A percentile compares a stretch with the other conserved stretches of the same genome.
phyloP scores from a whole-genome alignment of 2,888 invertebrate species.

The Heteropelma amictum region DNA sequence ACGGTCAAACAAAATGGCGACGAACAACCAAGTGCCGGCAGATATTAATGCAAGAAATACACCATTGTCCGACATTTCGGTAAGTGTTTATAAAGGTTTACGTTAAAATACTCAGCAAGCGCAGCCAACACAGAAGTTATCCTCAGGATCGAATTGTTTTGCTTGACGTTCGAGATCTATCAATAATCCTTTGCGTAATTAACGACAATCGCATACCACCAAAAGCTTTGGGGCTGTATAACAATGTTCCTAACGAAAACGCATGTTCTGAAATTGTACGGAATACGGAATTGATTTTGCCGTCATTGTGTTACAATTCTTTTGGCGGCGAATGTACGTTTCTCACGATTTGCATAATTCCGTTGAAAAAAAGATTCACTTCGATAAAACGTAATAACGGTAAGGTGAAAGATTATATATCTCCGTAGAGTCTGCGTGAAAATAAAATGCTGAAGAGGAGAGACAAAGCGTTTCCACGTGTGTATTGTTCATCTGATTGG shows the following conservation, averaged over 20 bases:
- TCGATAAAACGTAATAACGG: too few relatives aligned
- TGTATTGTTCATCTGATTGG: too few relatives aligned
- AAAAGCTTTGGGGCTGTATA: too few relatives aligned
- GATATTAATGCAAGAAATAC: constrained; percentile 68
- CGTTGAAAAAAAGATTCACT: not conserved
- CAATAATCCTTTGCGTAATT: not conserved
- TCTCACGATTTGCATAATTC: not conserved
- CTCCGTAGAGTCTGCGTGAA: too few relatives aligned
- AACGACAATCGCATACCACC: not conserved
- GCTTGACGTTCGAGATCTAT: not conserved
- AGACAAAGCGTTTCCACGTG: not conserved
- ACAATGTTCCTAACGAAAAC: not conserved
- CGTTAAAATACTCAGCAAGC: not conserved
- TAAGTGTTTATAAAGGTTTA: constrained; percentile 62
- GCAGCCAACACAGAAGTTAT: not conserved
- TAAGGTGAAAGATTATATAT: too few relatives aligned
- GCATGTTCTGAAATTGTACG: not conserved
- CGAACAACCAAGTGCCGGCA: constrained; percentile 72
- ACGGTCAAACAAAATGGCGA: constrained; percentile 73
- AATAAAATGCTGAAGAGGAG: not conserved
- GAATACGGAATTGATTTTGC: not conserved
- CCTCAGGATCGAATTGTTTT: not conserved
- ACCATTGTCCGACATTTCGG: constrained; percentile 66
- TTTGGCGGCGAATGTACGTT: not conserved
- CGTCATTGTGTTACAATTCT: not conserved